Base-by-base conservation (phyloP, 2,888 invertebrate species). In the Ochropleura plecta region DNA sequence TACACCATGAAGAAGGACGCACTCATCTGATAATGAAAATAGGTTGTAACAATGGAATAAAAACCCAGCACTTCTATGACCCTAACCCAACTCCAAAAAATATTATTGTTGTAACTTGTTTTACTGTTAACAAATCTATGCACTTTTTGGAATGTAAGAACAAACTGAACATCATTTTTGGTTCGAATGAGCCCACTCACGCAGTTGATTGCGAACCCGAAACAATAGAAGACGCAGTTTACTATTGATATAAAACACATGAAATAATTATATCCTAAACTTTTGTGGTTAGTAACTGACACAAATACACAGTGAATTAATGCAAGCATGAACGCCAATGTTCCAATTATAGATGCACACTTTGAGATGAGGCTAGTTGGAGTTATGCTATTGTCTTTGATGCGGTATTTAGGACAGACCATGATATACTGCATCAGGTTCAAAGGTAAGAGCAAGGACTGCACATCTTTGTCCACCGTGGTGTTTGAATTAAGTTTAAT, bases 381-480 rank as follows among this genome's bases (percentile, higher is more conserved):
- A 42, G 46, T 66, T 16, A 84, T 71, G 0, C 67, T 46, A 18
- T 78, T 55, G 0, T 72, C 12, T 46, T 64, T 77, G n/a, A 84
- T 77, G 2, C 49, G 14, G 48, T 84, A 84, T 57, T 79, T 81
- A 1, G 76, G 76, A n/a, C 57, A 70, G 10, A 70, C 55, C n/a
- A 63, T 66, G 14, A 81, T 14, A 30, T 60, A 14, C 40, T 84
- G 82, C 68, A 77, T 69, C 10, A 84, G 20, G 20, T 79, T 74
- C 12, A 84, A 70, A 40, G 79, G 84, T 5, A 51, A 48, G 0
- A 84, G 48, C 74, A 84, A 60, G 4, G 60, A 14, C 49, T 84
- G 81, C 4, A 83, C 53, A 44, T 83, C 78, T 59, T 70, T 68
- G 5, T 80, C 78, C 42, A 83, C 53, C 7, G 1, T 16, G 1